Conservation (phyloP, 2,888 invertebrate genomes). For the Eremobia ochroleuca region DNA sequence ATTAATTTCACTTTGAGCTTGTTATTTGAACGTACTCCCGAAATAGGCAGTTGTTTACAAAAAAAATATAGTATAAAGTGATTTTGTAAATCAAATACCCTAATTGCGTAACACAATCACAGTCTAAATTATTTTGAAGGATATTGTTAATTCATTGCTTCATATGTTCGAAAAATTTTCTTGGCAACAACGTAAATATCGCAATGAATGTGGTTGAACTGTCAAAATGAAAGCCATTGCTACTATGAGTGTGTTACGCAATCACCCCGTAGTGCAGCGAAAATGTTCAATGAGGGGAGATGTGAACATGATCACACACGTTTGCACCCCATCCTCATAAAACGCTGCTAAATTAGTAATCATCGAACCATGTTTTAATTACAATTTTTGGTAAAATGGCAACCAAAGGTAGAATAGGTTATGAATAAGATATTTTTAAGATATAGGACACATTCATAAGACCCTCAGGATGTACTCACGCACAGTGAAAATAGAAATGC, state of each 20-base stretch:
- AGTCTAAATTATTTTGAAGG: too few species aligned
- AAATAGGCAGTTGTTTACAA: background rate
- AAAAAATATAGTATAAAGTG: background rate
- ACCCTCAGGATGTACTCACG: background rate
- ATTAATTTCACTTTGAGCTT: background rate
- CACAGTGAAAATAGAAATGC: conserved; percentile 24
- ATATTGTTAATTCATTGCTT: too few species aligned
- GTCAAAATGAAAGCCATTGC: too few species aligned
- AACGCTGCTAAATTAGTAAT: background rate
- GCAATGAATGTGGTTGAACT: too few species aligned
- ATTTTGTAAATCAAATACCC: background rate
- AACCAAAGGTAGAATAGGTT: background rate
- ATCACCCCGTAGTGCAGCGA: too few species aligned
- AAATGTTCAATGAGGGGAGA: background rate
- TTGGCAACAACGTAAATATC: too few species aligned
- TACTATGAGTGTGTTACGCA: too few species aligned
- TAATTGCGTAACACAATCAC: too few species aligned
- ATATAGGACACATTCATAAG: background rate
- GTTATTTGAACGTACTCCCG: background rate
- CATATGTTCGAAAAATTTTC: too few species aligned
- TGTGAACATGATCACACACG: background rate
- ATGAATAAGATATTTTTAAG: background rate
- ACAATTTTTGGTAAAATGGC: background rate
- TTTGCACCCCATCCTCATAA: background rate
- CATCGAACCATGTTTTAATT: background rate